Base-by-base conservation (phyloP, 1,140 invertebrate species). In the Eciton burchellii region DNA sequence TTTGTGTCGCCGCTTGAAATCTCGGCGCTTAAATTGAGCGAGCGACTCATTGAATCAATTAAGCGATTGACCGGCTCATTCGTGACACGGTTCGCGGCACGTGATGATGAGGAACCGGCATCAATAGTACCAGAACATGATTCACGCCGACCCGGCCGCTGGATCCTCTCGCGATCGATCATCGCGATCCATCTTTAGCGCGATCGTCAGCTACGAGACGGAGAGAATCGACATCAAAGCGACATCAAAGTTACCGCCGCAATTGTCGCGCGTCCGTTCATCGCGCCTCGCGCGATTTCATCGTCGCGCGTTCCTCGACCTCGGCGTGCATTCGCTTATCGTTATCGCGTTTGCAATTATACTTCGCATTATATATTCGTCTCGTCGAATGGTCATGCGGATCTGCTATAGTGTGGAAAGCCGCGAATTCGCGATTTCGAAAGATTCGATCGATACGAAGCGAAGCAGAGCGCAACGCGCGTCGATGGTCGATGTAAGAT, bases 191-290 rank as follows among this genome's bases (percentile, higher is more conserved):
- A 43, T 35, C 35, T 81, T 35, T 73, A 81, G 65, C 21, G 29
- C 19, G 70, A 19, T n/a, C n/a, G n/a, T n/a, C n/a, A n/a, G n/a
- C n/a, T 3, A 24, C 19, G 14, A 19, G 52, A 19, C n/a, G 6
- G 35, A 35, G 35, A 35, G 16, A n/a, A 85, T 85, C 66, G n/a
- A n/a, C n/a, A n/a, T n/a, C n/a, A n/a, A n/a, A 81, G 11, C 66
- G 54, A 16, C 57, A 2, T 57, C 14, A 26, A 21, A n/a, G 70
- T 65, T 35, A 6, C 14, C 3, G 19, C 16, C 49, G 6, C 35
- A 68, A n/a, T n/a, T n/a, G n/a, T 43, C 73, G 73, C 45, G 26
- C 47, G 2, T 66, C 29, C 49, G 56, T 77, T 68, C 63, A 56
- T 77, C 29, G 54, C 19, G 29, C 35, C 11, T 19, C 24, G 11